Evolutionary conservation across 2,888 invertebrate species (phyloP), one percentile per base, ranked within the genome.

Genomic region (Mythimna pallens): DNA sequence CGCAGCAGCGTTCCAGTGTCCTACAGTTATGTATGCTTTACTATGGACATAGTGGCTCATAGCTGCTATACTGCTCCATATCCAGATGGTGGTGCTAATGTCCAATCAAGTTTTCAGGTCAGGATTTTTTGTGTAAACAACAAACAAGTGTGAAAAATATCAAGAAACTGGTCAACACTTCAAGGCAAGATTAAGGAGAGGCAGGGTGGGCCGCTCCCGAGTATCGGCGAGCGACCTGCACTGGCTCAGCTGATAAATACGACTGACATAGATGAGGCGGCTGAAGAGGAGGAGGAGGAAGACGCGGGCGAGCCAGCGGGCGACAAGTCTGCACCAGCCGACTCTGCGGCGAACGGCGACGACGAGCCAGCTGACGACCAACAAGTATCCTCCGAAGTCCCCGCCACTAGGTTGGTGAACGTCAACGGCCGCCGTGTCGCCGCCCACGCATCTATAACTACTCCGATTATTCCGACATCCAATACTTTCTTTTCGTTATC

Each of bases 31-130:
- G 87, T 88, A 87, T 89, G 79, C 86, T 88, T 85, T 88, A 88
- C 89, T 88, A 87, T 86, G 90, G 91, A 92, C 85, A 84, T 89
- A 88, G 90, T 89, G 86, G 89, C 89, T 87, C 81, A 73, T 81
- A 86, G 90, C 89, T 87, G 83, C 89, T 89, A 88, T 89, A 86
- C 89, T 86, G 85, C 90, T 91, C 87, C 91, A 91, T 91, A 88
- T 89, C 89, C 92, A 92, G 92, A 92, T 90, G 90, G 90, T 91
- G 93, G 94, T 95, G 94, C 93, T 96, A 96, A 96, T 96, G 91
- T 94, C 91, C 91, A 94, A 95, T 96, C 96, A 92, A 96, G 96
- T 96, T 96, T 96, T 96, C 96, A 96, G 96, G 96, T 96, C 92
- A 93, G 93, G 91, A 93, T 88, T 88, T 88, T 89, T 87, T 88